phyloP scores from a whole-genome alignment of 2,888 invertebrate genomes.

The Zootermopsis nevadensis region DNA sequence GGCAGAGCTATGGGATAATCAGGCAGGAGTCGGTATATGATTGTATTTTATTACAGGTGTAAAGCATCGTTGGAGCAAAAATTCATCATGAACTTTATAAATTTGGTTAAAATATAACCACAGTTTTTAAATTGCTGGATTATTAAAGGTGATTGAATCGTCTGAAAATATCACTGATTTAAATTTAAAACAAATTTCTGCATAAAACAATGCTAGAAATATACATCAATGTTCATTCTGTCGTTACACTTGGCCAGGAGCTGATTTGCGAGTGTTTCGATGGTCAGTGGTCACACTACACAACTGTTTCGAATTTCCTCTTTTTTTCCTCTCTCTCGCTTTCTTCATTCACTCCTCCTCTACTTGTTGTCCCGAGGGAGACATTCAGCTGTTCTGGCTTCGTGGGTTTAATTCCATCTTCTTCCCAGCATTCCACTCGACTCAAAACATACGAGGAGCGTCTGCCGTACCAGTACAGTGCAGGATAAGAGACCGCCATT shows the following conservation, averaged over 20 bases:
- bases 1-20: too few species aligned
- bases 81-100: too few species aligned
- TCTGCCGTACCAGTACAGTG: background rate
- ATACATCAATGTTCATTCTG: background rate
- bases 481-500: slow-evolving; percentile 18
- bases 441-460: too few species aligned
- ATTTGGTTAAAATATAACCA: too few species aligned
- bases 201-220: background rate
- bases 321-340: slow-evolving; percentile 14
- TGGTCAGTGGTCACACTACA: background rate
- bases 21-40: too few species aligned
- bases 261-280: background rate
- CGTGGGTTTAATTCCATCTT: slow-evolving; percentile 47
- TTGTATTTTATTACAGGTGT: too few species aligned
- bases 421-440: slow-evolving; percentile 13
- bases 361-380: slow-evolving; percentile 42
- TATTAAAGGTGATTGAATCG: too few species aligned
- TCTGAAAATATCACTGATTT: too few species aligned
- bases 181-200: too few species aligned
- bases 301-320: slow-evolving; percentile 11
- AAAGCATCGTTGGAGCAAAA: too few species aligned
- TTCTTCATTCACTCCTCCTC: slow-evolving; percentile 21
- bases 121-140: too few species aligned
- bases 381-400: slow-evolving; percentile 47
- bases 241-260: background rate